phyloP scores from a whole-genome alignment of 2,888 invertebrate genomes.

The Cataglyphis livida region DNA sequence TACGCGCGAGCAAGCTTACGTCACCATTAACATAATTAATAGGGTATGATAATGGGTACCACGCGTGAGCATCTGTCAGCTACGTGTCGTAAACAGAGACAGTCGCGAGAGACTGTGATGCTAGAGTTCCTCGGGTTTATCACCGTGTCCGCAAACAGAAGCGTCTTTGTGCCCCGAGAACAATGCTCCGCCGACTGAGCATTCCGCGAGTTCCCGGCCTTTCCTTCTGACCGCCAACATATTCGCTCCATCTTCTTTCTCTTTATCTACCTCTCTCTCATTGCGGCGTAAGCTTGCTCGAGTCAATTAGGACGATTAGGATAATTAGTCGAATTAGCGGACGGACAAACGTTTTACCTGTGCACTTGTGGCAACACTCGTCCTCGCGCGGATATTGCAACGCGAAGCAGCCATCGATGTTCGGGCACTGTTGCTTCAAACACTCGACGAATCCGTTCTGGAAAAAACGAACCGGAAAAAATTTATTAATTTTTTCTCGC shows the following conservation, averaged over 20 bases:
- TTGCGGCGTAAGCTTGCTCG: not conserved
- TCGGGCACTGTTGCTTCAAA: constrained; percentile 91
- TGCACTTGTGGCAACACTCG: constrained; percentile 94
- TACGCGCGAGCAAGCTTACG: constrained; percentile 65
- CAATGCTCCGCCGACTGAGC: constrained; percentile 68
- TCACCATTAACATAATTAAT: constrained; percentile 80
- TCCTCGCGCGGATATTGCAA: constrained; percentile 90
- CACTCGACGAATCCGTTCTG: constrained; percentile 97
- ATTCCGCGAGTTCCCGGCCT: constrained; percentile 54
- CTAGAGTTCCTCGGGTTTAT: constrained; percentile 72
- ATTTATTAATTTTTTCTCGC: not conserved
- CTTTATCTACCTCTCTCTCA: not conserved
- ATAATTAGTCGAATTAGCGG: constrained; percentile 48
- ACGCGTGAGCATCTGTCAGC: constrained; percentile 75
- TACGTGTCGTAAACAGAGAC: constrained; percentile 68
- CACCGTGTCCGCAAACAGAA: constrained; percentile 71
- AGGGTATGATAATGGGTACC: constrained; percentile 71
- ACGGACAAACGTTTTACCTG: constrained; percentile 87
- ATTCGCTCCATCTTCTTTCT: constrained; percentile 9
- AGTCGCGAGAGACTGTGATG: constrained; percentile 50
- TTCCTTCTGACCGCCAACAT: constrained; percentile 36
- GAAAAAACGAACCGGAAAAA: constrained; percentile 14
- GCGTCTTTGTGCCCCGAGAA: constrained; percentile 73
- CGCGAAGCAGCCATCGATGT: constrained; percentile 94
- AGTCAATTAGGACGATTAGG: constrained; percentile 50